Percentiles rank a stretch among this genome's conserved stretches.
phyloP scores from a whole-genome alignment of 2,113 vertebrate genomes.

The Heterotilapia buettikoferi region DNA sequence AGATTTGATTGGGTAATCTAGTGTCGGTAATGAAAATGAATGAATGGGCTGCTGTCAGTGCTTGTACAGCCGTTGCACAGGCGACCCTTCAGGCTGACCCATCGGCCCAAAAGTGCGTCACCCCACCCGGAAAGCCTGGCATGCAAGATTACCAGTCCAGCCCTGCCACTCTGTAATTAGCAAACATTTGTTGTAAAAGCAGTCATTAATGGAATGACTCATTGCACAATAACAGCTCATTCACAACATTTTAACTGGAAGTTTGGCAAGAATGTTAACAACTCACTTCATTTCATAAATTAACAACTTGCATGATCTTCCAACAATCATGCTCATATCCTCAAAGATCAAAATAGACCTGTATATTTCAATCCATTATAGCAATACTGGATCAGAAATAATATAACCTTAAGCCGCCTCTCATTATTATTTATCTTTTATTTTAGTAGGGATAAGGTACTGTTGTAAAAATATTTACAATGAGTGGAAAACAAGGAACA shows the following conservation, averaged over 20 bases:
- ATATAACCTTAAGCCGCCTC: accelerated
- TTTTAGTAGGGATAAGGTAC: neutral
- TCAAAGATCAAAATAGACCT: neutral
- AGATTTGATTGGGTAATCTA: neutral
- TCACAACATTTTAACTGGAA: neutral
- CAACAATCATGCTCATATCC: neutral
- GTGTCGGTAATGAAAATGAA: neutral
- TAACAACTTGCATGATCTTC: neutral
- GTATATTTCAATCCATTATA: neutral
- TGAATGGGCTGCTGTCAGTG: neutral
- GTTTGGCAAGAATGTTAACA: neutral
- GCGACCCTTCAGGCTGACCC: neutral
- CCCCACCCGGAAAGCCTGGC: neutral
- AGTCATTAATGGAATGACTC: neutral
- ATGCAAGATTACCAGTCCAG: neutral
- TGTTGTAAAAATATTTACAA: neutral
- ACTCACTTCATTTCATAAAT: neutral
- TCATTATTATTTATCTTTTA: neutral
- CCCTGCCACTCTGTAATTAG: neutral
- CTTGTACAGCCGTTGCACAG: neutral
- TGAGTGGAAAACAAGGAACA: neutral
- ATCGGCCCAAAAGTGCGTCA: neutral
- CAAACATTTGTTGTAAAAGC: neutral
- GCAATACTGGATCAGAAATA: neutral
- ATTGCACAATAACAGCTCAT: neutral